A percentile compares a stretch with the other conserved stretches of the same genome.
Evolutionary conservation across 2,888 invertebrate genomes (phyloP).

Genomic region (Dynastes tityus): DNA sequence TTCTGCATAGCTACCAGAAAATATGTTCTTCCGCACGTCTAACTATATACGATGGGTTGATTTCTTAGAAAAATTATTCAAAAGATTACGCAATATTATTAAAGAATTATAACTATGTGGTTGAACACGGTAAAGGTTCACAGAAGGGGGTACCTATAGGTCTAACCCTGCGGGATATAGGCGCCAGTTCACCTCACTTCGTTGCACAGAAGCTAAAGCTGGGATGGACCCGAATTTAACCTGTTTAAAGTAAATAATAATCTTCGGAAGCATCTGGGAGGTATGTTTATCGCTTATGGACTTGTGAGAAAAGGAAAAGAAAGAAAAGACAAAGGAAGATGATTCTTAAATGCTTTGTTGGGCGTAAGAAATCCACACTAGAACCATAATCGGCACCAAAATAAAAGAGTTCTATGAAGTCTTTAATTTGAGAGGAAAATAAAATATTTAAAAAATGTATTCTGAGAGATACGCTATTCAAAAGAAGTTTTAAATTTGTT

Average conservation of each 20-base stretch:
- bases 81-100: constrained; percentile 47
- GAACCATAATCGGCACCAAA: background rate
- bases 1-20: background rate
- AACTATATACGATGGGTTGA: background rate
- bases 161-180: constrained; percentile 59
- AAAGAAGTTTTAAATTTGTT: too few relatives aligned
- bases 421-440: too few relatives aligned
- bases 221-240: constrained; percentile 51
- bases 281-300: constrained; percentile 29
- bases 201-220: constrained; percentile 57
- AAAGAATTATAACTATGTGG: constrained; percentile 48
- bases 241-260: constrained; percentile 48
- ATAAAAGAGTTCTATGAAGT: background rate
- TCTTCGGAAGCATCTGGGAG: constrained; percentile 47
- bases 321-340: constrained; percentile 4
- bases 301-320: background rate
- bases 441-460: too few relatives aligned
- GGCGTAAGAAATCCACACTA: too few relatives aligned
- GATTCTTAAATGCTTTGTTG: background rate
- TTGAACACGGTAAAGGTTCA: constrained; percentile 52
- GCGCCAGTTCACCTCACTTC: constrained; percentile 58
- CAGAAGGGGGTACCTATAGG: constrained; percentile 56
- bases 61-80: constrained; percentile 18
- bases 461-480: too few relatives aligned
- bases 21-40: background rate